Evolutionary conservation across 23 tunicate species (phyloP), one percentile per base, ranked within the genome.

Genomic region (Halocynthia aurantium): DNA sequence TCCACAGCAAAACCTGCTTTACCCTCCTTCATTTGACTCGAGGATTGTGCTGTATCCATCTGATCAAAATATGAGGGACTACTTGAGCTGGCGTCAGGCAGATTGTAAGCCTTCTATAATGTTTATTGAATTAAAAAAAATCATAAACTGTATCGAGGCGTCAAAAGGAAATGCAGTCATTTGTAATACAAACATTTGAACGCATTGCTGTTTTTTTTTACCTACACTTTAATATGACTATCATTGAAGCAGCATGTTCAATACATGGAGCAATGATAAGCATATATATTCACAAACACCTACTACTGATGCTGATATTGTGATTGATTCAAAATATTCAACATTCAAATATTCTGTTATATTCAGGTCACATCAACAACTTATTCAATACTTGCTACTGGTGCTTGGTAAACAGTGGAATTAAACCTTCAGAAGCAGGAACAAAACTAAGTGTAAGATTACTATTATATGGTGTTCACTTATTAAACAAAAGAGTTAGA

Each of bases 41-140:
- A 54, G 99, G 50, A 61, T 81, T 6, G 78, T 96, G 19, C 79
- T 83, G 10, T 90, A 96, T 78, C 99, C 99, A 70, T 64, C 83
- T 67, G 89, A 90, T 53, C 62, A 68, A 40, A 79, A 88, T 55
- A 56, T 96, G 70, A 67, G 96, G 22, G 96, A 89, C 64, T 96
- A 96, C 70, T 71, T 89, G 60, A 81, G 97, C 75, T 96, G 99
- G 99, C 79, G 99, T 74, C 99, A 96, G 80, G 99, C 77, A 65
- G 93, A 96, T 61, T 88, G 99, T 86, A 73, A 86, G 98, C 44
- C 44, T 31, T 31, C 44, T 4, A 31, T 31, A 31, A 31, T 31
- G 2, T 31, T 31, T 31, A 31, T 31, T 31, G 44, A 31, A 31
- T 31, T 31, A 31, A 31, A 31, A 0, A 4, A 31, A 31, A n/a